These are phyloP conservation scores for Carterocephalus palaemon DNA, from an alignment of 2,888 invertebrate species.

Conservation along the genomic window DNA sequence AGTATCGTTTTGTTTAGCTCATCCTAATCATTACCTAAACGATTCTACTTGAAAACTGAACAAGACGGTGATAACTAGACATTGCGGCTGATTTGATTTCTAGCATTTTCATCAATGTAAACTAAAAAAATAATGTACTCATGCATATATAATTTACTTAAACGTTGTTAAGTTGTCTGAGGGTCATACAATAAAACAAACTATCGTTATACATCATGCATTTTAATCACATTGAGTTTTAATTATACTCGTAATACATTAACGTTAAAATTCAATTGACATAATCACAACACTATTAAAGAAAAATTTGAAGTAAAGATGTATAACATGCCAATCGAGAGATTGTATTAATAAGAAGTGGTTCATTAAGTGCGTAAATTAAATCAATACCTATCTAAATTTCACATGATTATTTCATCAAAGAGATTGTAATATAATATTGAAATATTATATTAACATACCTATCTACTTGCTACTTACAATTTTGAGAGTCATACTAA, in stretches of 20 bases:
- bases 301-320: conserved; percentile 20
- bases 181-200: conserved; percentile 26
- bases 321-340: conserved; percentile 27
- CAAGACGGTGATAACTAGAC: too few relatives aligned
- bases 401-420: conserved; percentile 11
- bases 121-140: too few relatives aligned
- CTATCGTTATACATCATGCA: conserved; percentile 31
- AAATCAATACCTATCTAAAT: conserved; percentile 18
- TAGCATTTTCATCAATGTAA: too few relatives aligned
- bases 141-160: too few relatives aligned
- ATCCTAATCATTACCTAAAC: too few relatives aligned
- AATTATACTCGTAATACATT: conserved; percentile 39
- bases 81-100: too few relatives aligned
- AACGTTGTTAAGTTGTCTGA: too few relatives aligned
- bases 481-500: too few relatives aligned
- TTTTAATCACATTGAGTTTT: conserved; percentile 44
- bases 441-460: conserved; percentile 32
- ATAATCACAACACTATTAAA: conserved; percentile 39
- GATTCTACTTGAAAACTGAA: too few relatives aligned
- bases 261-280: conserved; percentile 38
- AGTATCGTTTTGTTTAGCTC: too few relatives aligned
- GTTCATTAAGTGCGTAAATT: conserved; percentile 14
- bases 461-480: too few relatives aligned
- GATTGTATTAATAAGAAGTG: conserved; percentile 5
- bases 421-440: conserved; percentile 4